Evolutionary conservation across 2,113 vertebrate species (phyloP).

Genomic region (Anthoscopus minutus): DNA sequence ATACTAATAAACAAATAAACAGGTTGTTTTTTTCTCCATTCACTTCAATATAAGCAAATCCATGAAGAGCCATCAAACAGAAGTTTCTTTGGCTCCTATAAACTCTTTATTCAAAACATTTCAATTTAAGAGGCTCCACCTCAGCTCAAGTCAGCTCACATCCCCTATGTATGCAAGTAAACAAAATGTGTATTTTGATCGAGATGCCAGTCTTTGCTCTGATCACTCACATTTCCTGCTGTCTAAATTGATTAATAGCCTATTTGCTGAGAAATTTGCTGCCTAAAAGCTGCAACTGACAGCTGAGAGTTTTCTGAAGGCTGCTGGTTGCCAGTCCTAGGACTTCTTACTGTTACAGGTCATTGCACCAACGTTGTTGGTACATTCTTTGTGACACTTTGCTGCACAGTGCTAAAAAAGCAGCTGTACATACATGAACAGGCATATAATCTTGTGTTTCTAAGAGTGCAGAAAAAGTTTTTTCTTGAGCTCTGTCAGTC

Average conservation of each 20-base stretch:
- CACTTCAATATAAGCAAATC: background rate
- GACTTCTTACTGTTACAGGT: background rate
- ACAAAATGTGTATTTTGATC: conserved; percentile 3
- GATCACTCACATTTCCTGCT: background rate
- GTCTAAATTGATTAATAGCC: conserved; percentile 13
- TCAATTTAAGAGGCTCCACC: background rate
- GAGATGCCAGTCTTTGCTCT: background rate
- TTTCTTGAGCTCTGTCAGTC: conserved; percentile 11
- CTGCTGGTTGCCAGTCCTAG: background rate
- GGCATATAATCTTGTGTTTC: background rate
- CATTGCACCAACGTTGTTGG: background rate
- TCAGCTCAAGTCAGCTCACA: background rate
- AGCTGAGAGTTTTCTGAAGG: background rate
- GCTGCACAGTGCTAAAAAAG: background rate
- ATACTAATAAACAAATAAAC: background rate
- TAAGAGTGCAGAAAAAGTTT: background rate
- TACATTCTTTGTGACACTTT: background rate
- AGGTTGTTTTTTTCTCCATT: background rate
- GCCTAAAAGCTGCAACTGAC: background rate
- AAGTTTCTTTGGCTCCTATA: background rate
- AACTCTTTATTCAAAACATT: background rate
- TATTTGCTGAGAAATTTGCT: conserved; percentile 25
- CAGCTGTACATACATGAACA: background rate
- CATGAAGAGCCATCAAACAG: background rate
- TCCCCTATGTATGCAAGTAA: background rate